These are phyloP conservation scores for Buphagus erythrorhynchus DNA, from an alignment of 2,797 vertebrate species.

Conservation along the genomic window DNA sequence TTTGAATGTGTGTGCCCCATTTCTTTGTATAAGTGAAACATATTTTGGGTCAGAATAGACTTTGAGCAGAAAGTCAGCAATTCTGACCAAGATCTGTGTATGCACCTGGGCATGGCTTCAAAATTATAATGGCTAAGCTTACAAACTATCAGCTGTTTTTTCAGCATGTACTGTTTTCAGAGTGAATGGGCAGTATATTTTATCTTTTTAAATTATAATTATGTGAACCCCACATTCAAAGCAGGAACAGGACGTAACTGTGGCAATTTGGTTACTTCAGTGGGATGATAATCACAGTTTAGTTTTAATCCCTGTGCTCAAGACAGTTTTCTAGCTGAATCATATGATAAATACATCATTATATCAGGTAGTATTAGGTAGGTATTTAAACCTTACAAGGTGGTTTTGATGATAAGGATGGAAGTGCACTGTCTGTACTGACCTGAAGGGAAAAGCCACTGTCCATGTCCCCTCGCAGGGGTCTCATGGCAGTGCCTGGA, in stretches of 20 bases:
- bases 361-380: neutral
- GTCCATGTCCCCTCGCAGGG: too few relatives aligned
- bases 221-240: neutral
- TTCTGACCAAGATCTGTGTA: neutral
- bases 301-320: neutral
- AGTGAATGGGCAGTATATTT: neutral
- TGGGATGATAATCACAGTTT: neutral
- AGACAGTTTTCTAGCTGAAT: neutral
- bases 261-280: neutral
- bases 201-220: neutral
- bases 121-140: neutral
- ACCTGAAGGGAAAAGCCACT: neutral
- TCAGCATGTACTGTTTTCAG: neutral
- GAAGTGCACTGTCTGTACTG: neutral
- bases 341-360: neutral
- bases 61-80: neutral
- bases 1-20: neutral
- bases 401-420: neutral
- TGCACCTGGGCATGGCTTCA: neutral
- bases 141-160: neutral
- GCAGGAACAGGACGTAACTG: neutral
- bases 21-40: neutral
- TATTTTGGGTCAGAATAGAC: neutral
- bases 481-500: accelerated
- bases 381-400: neutral